Conservation (phyloP, 2,797 vertebrate genomes). For the Acanthopagrus latus region DNA sequence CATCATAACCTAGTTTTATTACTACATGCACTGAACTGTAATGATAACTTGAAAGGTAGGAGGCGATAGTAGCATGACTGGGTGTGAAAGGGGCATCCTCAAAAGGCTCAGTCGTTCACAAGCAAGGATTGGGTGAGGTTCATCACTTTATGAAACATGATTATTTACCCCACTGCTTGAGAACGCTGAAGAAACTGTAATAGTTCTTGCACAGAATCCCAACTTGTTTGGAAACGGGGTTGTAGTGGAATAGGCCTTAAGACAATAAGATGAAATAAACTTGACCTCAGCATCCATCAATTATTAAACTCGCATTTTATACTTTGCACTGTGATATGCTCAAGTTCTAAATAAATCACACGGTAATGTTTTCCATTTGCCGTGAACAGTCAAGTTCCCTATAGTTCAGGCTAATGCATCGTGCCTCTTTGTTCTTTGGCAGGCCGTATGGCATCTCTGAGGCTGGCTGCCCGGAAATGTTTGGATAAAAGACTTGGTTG, state of each 20-base stretch:
- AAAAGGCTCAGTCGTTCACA: too few species aligned
- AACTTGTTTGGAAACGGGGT: too few species aligned
- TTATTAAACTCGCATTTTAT: not conserved
- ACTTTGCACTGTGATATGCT: not conserved
- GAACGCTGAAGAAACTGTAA: not conserved
- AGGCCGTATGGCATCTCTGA: not conserved
- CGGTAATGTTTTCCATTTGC: not conserved
- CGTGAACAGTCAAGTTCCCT: not conserved
- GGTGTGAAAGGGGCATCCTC: too few species aligned
- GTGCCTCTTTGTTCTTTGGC: not conserved
- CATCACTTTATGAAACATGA: too few species aligned
- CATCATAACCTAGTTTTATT: not conserved
- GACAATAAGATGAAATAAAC: not conserved
- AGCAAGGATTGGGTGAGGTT: too few species aligned
- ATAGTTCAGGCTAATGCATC: conserved; percentile 1
- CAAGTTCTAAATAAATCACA: not conserved
- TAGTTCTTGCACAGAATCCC: too few species aligned
- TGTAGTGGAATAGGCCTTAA: not conserved
- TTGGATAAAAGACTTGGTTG: conserved; percentile 13
- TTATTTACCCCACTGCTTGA: too few species aligned
- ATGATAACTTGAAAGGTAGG: not conserved
- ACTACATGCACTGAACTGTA: not conserved
- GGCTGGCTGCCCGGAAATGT: conserved; percentile 5
- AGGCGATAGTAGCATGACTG: too few species aligned
- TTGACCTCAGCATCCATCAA: not conserved